Evolutionary conservation across 1,140 invertebrate genomes (phyloP).

Genomic region (Diabrotica undecimpunctata): DNA sequence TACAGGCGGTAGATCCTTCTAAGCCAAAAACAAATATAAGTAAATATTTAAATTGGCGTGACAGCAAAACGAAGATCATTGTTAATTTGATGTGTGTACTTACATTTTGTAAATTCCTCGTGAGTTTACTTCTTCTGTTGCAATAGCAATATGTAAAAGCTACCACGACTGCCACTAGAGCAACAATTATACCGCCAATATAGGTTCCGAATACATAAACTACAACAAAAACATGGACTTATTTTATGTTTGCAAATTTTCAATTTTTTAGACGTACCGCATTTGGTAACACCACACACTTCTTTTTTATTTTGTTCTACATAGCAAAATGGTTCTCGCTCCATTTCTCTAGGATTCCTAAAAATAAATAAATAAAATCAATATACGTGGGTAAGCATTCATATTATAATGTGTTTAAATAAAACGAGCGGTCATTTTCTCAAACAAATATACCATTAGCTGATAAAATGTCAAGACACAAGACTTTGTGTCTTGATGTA

Average conservation of each 20-base stretch:
- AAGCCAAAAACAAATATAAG: slow-evolving; percentile 5
- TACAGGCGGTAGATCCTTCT: slow-evolving; percentile 63
- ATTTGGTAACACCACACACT: slow-evolving; percentile 80
- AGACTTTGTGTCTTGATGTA: too few relatives aligned
- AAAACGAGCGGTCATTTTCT: too few relatives aligned
- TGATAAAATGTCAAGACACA: too few relatives aligned
- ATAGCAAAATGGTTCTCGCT: slow-evolving; percentile 88
- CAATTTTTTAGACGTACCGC: slow-evolving; percentile 54
- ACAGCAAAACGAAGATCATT: not conserved
- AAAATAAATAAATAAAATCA: slow-evolving; percentile 17
- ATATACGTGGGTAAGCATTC: too few relatives aligned
- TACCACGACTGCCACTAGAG: slow-evolving; percentile 44
- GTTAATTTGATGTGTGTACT: slow-evolving; percentile 21
- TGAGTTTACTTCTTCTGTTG: slow-evolving; percentile 53
- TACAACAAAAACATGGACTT: slow-evolving; percentile 26
- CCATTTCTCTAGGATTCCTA: slow-evolving; percentile 79
- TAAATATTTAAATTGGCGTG: not conserved
- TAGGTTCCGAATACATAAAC: slow-evolving; percentile 61
- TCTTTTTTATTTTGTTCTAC: slow-evolving; percentile 71
- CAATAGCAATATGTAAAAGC: slow-evolving; percentile 52
- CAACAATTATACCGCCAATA: slow-evolving; percentile 52
- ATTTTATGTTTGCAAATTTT: not conserved
- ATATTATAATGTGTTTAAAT: too few relatives aligned
- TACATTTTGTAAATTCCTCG: slow-evolving; percentile 60
- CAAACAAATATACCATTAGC: too few relatives aligned